Base-by-base conservation (phyloP, 2,888 invertebrate species). In the Strigamia crassipes region DNA sequence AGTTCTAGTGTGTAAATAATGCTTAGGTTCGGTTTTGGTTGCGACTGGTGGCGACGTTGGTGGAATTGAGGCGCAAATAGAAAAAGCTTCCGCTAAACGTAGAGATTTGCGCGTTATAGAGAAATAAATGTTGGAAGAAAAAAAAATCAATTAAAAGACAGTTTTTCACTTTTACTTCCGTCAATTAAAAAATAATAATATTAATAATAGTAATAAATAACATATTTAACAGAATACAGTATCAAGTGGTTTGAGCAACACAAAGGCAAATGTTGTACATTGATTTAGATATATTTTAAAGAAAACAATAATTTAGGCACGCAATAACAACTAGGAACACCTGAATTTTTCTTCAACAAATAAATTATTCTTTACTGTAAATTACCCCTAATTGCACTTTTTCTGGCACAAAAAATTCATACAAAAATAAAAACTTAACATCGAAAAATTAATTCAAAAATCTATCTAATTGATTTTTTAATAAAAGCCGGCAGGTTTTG, bases 391-490 rank as follows among this genome's bases (percentile, higher is more conserved):
- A 61, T 61, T 61, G 61, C 61, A 61, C 61, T 61, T 61, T 61
- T 61, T 61, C 61, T 61, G 61, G 61, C 61, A 61, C 61, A 61
- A 61, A 61, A 61, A 61, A 27, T 61, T 61, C 10, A 61, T n/a
- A 15, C 9, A 15, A 18, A 56, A 56, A 56, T 18, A 61, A 61
- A 61, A 61, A 61, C 61, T 61, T 23, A 61, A 61, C 23, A 23
- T 12, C n/a, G 21, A 61, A 61, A 23, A 61, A 23, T 23, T 23
- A 61, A n/a, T 61, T 61, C 4, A 0, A 78, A 21, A 78, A 9
- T 78, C 41, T 41, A 34, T 27, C 78, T 78, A 34, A 34, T 18
- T n/a, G 41, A 78, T 31, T 78, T 78, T 10, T 78, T 78, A 38
- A 78, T 78, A 78, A 78, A 78, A 5, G 6, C 31, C 0, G 78